These are phyloP conservation scores for Cydia amplana DNA, from an alignment of 1,140 invertebrate species.

Conservation along the genomic window DNA sequence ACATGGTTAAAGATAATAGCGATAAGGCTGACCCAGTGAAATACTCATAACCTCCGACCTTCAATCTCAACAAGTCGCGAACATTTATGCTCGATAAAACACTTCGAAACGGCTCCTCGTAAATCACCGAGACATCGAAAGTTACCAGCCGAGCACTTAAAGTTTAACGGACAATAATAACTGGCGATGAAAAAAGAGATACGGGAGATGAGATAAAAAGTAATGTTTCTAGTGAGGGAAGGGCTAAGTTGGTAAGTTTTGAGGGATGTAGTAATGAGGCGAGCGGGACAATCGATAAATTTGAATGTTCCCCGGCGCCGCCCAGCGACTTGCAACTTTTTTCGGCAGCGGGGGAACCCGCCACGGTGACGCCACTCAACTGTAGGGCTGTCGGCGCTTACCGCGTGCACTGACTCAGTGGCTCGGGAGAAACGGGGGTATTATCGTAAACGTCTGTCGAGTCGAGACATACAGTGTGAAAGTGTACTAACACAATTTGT, in stretches of 20 bases:
- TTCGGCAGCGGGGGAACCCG: conserved; percentile 70
- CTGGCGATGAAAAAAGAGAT: conserved; percentile 71
- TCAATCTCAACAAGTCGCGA: conserved; percentile 76
- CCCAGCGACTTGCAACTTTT: conserved; percentile 76
- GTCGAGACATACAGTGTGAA: neutral
- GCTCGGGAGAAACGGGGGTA: neutral
- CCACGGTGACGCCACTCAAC: conserved; percentile 63
- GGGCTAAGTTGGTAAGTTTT: conserved; percentile 75
- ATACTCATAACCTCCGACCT: conserved; percentile 63
- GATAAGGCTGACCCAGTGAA: conserved; percentile 57
- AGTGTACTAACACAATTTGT: conserved; percentile 15
- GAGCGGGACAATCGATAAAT: conserved; percentile 77
- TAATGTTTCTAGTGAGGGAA: conserved; percentile 69
- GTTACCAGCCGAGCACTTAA: conserved; percentile 76
- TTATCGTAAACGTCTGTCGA: conserved; percentile 5
- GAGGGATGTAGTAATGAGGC: conserved; percentile 75
- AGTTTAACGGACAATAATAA: conserved; percentile 79
- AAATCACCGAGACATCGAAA: conserved; percentile 78
- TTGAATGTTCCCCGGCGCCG: conserved; percentile 77
- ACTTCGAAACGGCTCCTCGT: conserved; percentile 72
- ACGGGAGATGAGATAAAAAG: conserved; percentile 66
- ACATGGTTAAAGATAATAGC: conserved; percentile 17
- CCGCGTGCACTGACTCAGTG: neutral
- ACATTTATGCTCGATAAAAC: conserved; percentile 79
- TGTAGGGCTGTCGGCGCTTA: conserved; percentile 19